Evolutionary conservation across 1,140 invertebrate species (phyloP).

Genomic region (Tetramorium alpestre): DNA sequence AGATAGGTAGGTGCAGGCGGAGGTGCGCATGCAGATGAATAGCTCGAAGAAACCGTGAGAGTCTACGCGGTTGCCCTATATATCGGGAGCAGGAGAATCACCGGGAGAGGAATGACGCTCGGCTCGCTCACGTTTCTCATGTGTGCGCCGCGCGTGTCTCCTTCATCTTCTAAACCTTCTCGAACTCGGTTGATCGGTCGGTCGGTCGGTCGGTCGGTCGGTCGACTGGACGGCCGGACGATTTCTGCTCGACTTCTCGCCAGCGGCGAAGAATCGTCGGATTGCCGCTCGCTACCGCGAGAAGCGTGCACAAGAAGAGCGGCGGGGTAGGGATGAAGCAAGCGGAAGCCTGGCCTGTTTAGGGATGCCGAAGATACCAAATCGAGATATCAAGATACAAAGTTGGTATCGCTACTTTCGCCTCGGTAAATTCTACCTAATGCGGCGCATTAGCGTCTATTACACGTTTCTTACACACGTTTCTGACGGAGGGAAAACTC

Average conservation of each 20-base stretch:
- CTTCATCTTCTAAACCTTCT: conserved; percentile 78
- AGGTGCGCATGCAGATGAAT: conserved; percentile 83
- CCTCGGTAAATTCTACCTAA: conserved; percentile 8
- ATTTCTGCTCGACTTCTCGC: conserved; percentile 30
- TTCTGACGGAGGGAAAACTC: neutral
- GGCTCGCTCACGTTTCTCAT: conserved; percentile 78
- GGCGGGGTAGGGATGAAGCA: neutral
- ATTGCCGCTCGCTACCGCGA: conserved; percentile 9
- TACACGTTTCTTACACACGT: neutral
- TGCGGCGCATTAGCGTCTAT: conserved; percentile 24
- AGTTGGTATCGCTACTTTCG: conserved; percentile 40
- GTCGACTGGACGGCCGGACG: conserved; percentile 1
- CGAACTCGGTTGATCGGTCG: conserved; percentile 73
- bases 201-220: neutral
- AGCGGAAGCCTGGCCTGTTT: conserved; percentile 25
- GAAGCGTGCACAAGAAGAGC: conserved; percentile 4
- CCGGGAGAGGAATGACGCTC: conserved; percentile 63
- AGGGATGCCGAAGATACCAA: conserved; percentile 36
- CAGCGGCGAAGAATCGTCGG: conserved; percentile 54
- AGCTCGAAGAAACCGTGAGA: conserved; percentile 85
- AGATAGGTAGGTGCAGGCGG: conserved; percentile 15
- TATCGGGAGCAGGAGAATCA: conserved; percentile 79
- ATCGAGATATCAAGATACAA: conserved; percentile 22
- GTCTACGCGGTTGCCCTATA: conserved; percentile 83
- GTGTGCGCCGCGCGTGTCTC: conserved; percentile 64